Evolutionary conservation across 2,888 invertebrate genomes (phyloP).

Genomic region (Volucella inanis): DNA sequence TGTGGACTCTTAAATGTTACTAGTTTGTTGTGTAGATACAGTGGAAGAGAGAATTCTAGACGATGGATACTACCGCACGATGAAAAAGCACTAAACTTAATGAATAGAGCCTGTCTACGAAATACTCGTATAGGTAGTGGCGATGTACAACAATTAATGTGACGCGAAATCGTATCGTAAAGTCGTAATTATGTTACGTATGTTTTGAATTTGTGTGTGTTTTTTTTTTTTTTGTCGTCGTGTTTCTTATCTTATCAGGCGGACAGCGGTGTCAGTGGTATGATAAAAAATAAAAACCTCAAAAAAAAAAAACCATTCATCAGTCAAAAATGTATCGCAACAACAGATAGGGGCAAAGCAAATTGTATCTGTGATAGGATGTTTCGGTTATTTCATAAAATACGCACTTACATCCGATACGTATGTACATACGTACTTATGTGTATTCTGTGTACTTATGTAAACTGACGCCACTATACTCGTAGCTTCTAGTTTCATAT

Average conservation of each 20-base stretch:
- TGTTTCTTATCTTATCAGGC: constrained; percentile 52
- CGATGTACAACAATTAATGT: constrained; percentile 34
- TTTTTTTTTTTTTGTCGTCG: constrained; percentile 1
- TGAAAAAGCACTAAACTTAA: constrained; percentile 38
- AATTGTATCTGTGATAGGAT: constrained; percentile 5
- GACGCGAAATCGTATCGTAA: constrained; percentile 35
- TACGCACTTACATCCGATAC: background rate
- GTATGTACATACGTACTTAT: no score
- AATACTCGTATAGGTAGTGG: constrained; percentile 16
- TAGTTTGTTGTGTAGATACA: background rate
- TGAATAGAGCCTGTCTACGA: constrained; percentile 36
- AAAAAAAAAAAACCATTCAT: constrained; percentile 35
- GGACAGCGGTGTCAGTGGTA: constrained; percentile 28
- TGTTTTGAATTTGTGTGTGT: constrained; percentile 11
- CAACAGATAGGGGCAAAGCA: background rate
- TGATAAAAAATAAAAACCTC: constrained; percentile 13
- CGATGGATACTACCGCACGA: constrained; percentile 19
- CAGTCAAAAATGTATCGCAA: constrained; percentile 33
- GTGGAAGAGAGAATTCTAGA: constrained; percentile 1
- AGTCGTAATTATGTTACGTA: constrained; percentile 32
- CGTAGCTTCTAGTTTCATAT: background rate
- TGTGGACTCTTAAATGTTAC: background rate
- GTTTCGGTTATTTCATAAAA: background rate
- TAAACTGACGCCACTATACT: no score
- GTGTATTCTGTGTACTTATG: no score